Evolutionary conservation across 2,113 vertebrate species (phyloP).

Genomic region (Chlorodrepanis virens): DNA sequence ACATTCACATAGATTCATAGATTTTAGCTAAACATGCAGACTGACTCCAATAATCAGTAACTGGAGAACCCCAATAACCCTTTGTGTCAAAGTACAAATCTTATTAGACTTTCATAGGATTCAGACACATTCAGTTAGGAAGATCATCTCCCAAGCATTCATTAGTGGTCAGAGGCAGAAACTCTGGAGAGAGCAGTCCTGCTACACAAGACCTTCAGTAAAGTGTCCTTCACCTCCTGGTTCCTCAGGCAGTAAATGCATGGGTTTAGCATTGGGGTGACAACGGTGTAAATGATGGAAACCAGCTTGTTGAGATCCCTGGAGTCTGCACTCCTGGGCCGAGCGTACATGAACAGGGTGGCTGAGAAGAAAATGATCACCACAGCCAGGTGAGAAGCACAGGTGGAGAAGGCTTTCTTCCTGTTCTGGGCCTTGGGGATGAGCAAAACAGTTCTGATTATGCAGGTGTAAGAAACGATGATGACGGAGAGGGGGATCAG

Average conservation of each 20-base stretch:
- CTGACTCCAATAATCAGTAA: not conserved
- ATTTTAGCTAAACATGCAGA: not conserved
- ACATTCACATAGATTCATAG: not conserved
- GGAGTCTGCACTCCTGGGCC: not conserved
- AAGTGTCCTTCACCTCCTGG: not conserved
- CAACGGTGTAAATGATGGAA: not conserved
- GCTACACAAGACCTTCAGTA: not conserved
- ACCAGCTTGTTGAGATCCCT: conserved; percentile 25
- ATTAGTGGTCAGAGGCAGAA: not conserved
- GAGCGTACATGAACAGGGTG: conserved; percentile 20
- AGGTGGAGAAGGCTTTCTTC: conserved; percentile 49
- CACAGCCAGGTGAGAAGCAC: conserved; percentile 40
- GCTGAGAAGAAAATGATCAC: conserved; percentile 35
- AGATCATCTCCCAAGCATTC: not conserved
- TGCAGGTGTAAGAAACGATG: not conserved
- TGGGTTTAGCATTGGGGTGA: conserved; percentile 42
- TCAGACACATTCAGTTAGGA: not conserved
- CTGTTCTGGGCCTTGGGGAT: not conserved
- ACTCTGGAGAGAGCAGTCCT: not conserved
- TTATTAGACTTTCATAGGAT: not conserved
- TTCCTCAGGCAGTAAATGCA: conserved; percentile 59
- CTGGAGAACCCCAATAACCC: not conserved
- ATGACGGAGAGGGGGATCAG: conserved; percentile 6
- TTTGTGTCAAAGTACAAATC: not conserved
- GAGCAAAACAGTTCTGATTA: not conserved